A percentile compares a stretch with the other conserved stretches of the same genome.
These are phyloP conservation scores for Orcinus orca DNA, from an alignment of 2,113 vertebrate genomes.

Conservation along the genomic window DNA sequence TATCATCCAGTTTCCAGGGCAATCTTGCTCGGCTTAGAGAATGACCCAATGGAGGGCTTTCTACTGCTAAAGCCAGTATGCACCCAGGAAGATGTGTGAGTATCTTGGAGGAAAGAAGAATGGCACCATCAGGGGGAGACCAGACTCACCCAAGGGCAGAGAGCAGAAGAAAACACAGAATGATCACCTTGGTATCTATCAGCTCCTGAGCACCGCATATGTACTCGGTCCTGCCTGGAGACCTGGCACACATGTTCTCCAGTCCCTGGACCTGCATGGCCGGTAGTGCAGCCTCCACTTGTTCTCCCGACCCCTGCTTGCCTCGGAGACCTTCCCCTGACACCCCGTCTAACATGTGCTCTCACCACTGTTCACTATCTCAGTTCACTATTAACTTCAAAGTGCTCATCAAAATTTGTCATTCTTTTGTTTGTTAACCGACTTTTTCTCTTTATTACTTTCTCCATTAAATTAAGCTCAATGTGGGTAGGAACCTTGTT, in stretches of 20 bases:
- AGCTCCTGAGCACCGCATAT: fast-evolving
- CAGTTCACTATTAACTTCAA: not conserved
- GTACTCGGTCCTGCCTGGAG: not conserved
- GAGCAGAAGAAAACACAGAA: not conserved
- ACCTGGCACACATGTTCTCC: not conserved
- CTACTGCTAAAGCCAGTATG: not conserved
- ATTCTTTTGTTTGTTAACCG: not conserved
- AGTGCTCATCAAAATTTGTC: not conserved
- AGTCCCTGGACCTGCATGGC: not conserved
- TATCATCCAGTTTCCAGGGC: not conserved
- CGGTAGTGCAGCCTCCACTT: not conserved
- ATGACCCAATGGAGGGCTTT: not conserved
- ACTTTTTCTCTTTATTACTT: not conserved
- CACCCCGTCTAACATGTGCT: not conserved
- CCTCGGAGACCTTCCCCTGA: not conserved
- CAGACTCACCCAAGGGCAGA: not conserved
- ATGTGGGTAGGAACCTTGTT: not conserved
- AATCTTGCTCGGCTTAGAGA: not conserved
- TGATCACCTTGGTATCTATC: fast-evolving
- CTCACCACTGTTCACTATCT: not conserved
- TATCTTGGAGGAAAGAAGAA: not conserved
- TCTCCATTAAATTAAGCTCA: not conserved
- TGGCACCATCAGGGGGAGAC: not conserved
- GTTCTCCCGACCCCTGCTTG: not conserved
- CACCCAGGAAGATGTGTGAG: not conserved